phyloP scores from a whole-genome alignment of 2,888 invertebrate genomes.

The Drepanosiphum platanoidis region DNA sequence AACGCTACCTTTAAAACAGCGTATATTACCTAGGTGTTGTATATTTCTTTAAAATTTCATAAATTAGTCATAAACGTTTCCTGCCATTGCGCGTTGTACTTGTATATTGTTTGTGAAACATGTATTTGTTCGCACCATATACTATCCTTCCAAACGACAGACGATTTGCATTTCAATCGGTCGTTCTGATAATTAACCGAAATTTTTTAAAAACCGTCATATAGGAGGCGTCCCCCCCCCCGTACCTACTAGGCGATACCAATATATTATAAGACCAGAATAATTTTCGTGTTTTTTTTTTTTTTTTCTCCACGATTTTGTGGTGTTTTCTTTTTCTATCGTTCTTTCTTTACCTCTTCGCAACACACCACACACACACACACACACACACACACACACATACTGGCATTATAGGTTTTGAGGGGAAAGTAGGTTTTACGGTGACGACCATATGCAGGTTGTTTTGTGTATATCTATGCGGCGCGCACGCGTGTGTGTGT shows the following conservation, averaged over 20 bases:
- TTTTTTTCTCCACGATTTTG: conserved; percentile 25
- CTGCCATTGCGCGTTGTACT: conserved; percentile 20
- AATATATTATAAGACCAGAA: conserved; percentile 32
- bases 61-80: conserved; percentile 43
- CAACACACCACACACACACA: conserved; percentile 6
- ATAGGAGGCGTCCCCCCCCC: conserved; percentile 3
- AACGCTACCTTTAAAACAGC: background rate
- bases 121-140: conserved; percentile 31
- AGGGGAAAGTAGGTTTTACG: conserved; percentile 62
- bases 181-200: conserved; percentile 48
- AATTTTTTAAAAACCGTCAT: conserved; percentile 26
- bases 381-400: conserved; percentile 4
- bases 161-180: conserved; percentile 54
- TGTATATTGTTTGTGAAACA: background rate
- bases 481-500: conserved; percentile 23
- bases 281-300: conserved; percentile 39
- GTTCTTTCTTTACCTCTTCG: conserved; percentile 39
- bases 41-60: conserved; percentile 35
- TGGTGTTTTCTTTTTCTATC: conserved; percentile 43
- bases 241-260: no score
- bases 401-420: conserved; percentile 41
- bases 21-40: no score
- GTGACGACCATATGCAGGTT: conserved; percentile 62
- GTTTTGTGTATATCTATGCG: conserved; percentile 38
- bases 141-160: conserved; percentile 29